These are phyloP conservation scores for Argynnis bischoffii DNA, from an alignment of 2,888 invertebrate species.

Conservation along the genomic window DNA sequence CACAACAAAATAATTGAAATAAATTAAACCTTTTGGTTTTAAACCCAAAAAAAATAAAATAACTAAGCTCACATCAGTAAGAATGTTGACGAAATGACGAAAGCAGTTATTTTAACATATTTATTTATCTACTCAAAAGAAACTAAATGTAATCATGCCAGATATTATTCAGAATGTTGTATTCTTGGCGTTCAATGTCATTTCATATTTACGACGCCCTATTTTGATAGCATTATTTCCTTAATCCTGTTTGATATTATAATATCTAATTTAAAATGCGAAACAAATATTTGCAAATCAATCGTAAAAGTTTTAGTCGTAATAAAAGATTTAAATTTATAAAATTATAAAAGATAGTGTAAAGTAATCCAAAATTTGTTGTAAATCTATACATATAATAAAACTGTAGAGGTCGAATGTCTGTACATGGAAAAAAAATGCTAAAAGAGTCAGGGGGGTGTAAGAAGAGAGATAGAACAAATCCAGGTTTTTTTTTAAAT, in stretches of 20 bases:
- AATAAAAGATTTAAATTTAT: neutral
- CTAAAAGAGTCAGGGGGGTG: too few relatives aligned
- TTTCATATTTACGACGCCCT: conserved; percentile 43
- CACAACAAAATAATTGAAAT: neutral
- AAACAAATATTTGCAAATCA: neutral
- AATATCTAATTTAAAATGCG: neutral
- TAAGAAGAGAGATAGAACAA: too few relatives aligned
- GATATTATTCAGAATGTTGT: conserved; percentile 45
- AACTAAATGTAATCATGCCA: conserved; percentile 49
- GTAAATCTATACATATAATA: too few relatives aligned
- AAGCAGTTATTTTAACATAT: conserved; percentile 20
- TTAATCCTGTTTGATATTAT: conserved; percentile 32
- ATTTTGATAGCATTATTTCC: conserved; percentile 39
- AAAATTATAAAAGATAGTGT: too few relatives aligned
- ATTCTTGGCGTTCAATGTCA: conserved; percentile 49
- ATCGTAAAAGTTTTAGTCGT: neutral
- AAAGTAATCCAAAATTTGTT: too few relatives aligned
- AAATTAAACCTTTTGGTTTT: conserved; percentile 5
- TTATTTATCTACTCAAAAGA: conserved; percentile 34
- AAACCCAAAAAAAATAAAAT: conserved; percentile 8
- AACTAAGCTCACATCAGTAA: conserved; percentile 8
- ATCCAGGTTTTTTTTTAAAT: too few relatives aligned
- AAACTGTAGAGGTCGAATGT: too few relatives aligned
- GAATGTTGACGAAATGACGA: conserved; percentile 14
- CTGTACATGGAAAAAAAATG: too few relatives aligned